A percentile compares a stretch with the other conserved stretches of the same genome.
Evolutionary conservation across 2,113 vertebrate species (phyloP).

Genomic region (Spermophilus dauricus): DNA sequence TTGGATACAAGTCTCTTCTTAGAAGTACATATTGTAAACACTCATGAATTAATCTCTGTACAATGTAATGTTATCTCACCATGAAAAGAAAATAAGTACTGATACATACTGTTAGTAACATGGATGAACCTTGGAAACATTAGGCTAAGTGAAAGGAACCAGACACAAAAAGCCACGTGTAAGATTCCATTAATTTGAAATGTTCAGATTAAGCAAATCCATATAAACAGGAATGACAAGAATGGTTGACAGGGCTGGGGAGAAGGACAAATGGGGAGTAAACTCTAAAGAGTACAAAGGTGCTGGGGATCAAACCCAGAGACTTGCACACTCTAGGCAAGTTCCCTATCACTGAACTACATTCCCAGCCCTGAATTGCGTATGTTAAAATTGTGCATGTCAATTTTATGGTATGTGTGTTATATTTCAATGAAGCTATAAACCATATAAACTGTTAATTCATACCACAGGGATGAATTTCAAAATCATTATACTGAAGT

Average conservation of each 20-base stretch:
- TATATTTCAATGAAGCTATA: not conserved
- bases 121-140: not conserved
- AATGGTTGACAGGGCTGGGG: not conserved
- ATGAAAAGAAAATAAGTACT: not conserved
- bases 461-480: not conserved
- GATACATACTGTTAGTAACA: not conserved
- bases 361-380: too few relatives aligned
- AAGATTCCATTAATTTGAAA: not conserved
- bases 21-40: too few relatives aligned
- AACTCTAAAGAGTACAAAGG: not conserved
- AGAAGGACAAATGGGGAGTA: not conserved
- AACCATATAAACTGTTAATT: not conserved
- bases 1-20: too few relatives aligned
- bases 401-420: constrained; percentile 15
- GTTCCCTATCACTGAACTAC: too few relatives aligned
- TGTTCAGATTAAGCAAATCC: constrained; percentile 5
- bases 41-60: not conserved
- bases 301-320: too few relatives aligned
- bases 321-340: too few relatives aligned
- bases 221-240: not conserved
- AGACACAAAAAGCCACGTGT: not conserved
- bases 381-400: not conserved
- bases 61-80: not conserved
- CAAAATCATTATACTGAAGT: constrained; percentile 40
- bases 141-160: not conserved